Conservation (phyloP, 2,797 vertebrate genomes). For the Sternarchorhynchus goeldii region DNA sequence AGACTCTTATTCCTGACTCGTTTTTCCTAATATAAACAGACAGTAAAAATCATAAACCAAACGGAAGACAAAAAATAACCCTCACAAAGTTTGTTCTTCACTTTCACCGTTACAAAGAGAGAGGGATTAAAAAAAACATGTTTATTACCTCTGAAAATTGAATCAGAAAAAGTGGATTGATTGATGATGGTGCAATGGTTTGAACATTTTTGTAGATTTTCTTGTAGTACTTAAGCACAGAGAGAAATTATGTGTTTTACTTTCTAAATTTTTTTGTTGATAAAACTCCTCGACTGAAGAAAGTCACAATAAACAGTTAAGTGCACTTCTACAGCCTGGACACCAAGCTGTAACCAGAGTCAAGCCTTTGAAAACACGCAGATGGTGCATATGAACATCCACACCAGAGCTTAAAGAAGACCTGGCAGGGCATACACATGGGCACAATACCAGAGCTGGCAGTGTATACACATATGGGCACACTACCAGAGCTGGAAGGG, state of each 20-base stretch:
- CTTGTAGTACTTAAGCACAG: slow-evolving; percentile 25
- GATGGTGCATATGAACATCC: slow-evolving; percentile 20
- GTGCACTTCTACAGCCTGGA: slow-evolving; percentile 38
- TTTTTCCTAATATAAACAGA: not conserved
- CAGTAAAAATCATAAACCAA: not conserved
- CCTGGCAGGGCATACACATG: no score
- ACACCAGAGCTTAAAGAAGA: no score
- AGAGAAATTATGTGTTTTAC: slow-evolving; percentile 31
- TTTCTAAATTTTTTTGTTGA: slow-evolving; percentile 36
- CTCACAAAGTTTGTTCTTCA: not conserved
- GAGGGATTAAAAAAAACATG: slow-evolving; percentile 19
- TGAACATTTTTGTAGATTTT: slow-evolving; percentile 34
- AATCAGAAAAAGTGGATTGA: slow-evolving; percentile 33
- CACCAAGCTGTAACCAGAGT: slow-evolving; percentile 29
- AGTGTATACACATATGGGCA: no score
- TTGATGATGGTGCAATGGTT: slow-evolving; percentile 26
- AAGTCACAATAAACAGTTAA: slow-evolving; percentile 38
- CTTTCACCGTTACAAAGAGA: not conserved
- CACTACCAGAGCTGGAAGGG: slow-evolving; percentile 7
- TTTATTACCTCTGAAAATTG: slow-evolving; percentile 22
- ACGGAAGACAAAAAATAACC: not conserved
- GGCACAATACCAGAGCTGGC: no score
- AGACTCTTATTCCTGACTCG: not conserved
- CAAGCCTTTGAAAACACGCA: slow-evolving; percentile 34
- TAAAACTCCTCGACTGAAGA: slow-evolving; percentile 5